These are phyloP conservation scores for Lepidocyrtinus sp. DNA, from an alignment of 2,888 invertebrate genomes.

Conservation along the genomic window DNA sequence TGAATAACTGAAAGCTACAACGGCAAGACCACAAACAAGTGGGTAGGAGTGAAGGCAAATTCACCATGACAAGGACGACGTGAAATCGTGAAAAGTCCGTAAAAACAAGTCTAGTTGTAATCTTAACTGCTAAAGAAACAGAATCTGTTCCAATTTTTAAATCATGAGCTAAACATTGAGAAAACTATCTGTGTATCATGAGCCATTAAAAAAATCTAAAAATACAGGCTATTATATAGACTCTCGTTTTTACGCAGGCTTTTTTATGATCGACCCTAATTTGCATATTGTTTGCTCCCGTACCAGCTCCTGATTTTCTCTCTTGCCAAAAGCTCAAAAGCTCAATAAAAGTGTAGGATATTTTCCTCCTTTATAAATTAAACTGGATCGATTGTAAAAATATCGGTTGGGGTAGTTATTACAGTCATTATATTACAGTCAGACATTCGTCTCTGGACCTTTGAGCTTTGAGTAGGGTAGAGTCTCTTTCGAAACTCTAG, in stretches of 20 bases:
- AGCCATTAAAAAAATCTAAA: slow-evolving; percentile 6
- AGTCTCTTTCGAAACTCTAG: too few relatives aligned
- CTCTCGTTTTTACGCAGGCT: not conserved
- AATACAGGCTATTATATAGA: not conserved
- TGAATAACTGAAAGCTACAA: not conserved
- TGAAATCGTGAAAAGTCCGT: slow-evolving; percentile 12
- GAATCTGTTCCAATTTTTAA: too few relatives aligned
- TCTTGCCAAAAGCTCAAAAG: slow-evolving; percentile 10
- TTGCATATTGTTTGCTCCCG: slow-evolving; percentile 32
- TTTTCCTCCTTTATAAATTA: not conserved
- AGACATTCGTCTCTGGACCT: too few relatives aligned
- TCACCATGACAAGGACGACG: slow-evolving; percentile 10
- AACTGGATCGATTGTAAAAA: slow-evolving; percentile 4
- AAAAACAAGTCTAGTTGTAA: not conserved
- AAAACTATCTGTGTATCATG: not conserved
- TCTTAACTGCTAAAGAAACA: too few relatives aligned
- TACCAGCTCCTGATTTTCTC: not conserved
- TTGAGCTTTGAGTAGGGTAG: too few relatives aligned
- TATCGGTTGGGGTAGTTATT: slow-evolving; percentile 2
- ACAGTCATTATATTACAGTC: slow-evolving; percentile 16
- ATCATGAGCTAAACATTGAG: too few relatives aligned
- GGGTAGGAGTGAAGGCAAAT: not conserved
- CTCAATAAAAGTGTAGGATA: not conserved
- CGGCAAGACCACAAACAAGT: not conserved
- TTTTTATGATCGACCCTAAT: not conserved